phyloP scores from a whole-genome alignment of 2,113 vertebrate genomes.

The Lycocorax pyrrhopterus region DNA sequence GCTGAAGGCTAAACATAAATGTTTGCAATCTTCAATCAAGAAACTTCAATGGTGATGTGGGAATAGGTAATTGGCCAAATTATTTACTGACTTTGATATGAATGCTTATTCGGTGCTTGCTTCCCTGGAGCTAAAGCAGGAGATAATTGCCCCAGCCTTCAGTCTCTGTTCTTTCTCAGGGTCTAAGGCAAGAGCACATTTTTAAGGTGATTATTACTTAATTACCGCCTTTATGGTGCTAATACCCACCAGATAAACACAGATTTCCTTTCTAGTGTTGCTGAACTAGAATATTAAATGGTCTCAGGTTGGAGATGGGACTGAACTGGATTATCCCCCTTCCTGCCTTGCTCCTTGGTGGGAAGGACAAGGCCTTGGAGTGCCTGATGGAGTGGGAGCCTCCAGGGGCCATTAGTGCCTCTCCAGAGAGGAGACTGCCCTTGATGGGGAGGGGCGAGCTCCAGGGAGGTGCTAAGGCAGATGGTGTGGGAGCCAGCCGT shows the following conservation, averaged over 20 bases:
- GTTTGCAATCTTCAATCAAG: not conserved
- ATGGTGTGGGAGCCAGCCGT: not conserved
- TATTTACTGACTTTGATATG: slow-evolving; percentile 1
- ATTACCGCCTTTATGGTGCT: not conserved
- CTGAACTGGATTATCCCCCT: no score
- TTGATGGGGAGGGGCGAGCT: rapidly evolving
- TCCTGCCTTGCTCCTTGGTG: not conserved
- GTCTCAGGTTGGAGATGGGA: rapidly evolving
- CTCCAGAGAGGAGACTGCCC: not conserved
- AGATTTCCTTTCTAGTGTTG: not conserved
- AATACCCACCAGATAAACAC: not conserved
- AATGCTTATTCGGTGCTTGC: not conserved
- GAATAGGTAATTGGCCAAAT: slow-evolving; percentile 23
- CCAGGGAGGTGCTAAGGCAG: not conserved
- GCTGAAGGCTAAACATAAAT: not conserved
- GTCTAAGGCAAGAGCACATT: not conserved
- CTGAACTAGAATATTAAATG: not conserved
- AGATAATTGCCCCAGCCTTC: not conserved
- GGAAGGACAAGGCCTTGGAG: not conserved
- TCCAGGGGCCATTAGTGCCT: not conserved
- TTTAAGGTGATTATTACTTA: not conserved
- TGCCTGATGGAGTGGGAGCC: not conserved
- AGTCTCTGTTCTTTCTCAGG: not conserved
- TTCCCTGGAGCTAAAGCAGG: not conserved
- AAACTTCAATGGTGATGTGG: not conserved